A percentile compares a stretch with the other conserved stretches of the same genome.
phyloP scores from a whole-genome alignment of 2,888 invertebrate species.

The Opisthograptis luteolata region DNA sequence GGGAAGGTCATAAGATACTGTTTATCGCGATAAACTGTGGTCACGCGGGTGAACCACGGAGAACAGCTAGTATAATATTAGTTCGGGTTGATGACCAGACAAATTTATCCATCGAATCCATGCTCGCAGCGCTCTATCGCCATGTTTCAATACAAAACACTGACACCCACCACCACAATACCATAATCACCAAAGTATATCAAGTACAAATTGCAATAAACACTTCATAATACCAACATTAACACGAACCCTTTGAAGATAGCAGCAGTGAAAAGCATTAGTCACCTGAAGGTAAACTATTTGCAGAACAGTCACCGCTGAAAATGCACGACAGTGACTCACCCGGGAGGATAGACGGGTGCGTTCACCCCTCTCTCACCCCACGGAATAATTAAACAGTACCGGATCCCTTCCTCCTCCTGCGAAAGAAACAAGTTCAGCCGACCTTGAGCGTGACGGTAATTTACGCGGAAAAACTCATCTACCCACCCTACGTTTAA shows the following conservation, averaged over 20 bases:
- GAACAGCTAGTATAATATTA: no score
- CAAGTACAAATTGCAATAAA: not conserved
- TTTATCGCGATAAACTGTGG: no score
- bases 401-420: constrained; percentile 46
- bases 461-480: constrained; percentile 45
- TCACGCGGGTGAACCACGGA: no score
- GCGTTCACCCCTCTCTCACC: constrained; percentile 28
- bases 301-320: constrained; percentile 40
- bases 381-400: constrained; percentile 55
- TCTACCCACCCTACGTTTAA: constrained; percentile 44
- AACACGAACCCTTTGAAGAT: not conserved
- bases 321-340: constrained; percentile 55
- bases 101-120: no score
- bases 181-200: no score
- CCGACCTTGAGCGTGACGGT: constrained; percentile 60
- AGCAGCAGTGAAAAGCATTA: constrained; percentile 11
- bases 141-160: no score
- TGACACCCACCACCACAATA: no score
- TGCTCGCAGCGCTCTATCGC: no score
- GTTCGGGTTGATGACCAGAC: no score
- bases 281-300: constrained; percentile 30
- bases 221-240: not conserved
- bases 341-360: constrained; percentile 33
- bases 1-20: no score
- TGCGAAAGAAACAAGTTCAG: constrained; percentile 42